These are phyloP conservation scores for Aegotheles bennettii DNA, from an alignment of 2,113 vertebrate genomes.

Conservation along the genomic window DNA sequence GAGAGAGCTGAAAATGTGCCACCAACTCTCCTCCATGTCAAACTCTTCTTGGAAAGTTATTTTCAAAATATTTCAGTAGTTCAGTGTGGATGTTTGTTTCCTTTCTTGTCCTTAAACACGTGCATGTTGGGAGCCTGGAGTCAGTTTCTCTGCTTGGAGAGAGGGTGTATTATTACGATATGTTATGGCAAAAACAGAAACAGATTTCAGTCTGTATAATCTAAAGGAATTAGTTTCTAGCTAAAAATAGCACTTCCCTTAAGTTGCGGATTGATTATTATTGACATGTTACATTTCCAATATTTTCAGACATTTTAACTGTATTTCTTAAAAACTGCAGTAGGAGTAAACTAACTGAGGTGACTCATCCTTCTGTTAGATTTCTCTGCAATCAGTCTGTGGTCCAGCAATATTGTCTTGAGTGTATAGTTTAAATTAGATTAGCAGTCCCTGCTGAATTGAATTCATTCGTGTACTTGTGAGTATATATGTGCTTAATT, in stretches of 20 bases:
- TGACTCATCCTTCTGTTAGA: neutral
- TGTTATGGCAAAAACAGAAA: neutral
- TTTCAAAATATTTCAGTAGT: neutral
- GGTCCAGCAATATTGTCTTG: neutral
- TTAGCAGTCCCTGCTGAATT: neutral
- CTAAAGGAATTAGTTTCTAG: neutral
- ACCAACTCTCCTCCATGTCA: neutral
- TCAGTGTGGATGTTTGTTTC: neutral
- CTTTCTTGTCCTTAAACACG: neutral
- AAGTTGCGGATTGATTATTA: neutral
- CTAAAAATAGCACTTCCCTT: neutral
- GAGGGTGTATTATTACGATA: accelerated
- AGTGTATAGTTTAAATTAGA: neutral
- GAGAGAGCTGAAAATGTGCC: neutral
- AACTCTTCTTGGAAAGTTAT: neutral
- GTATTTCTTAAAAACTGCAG: neutral
- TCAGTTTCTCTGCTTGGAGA: too few species aligned
- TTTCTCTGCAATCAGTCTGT: neutral
- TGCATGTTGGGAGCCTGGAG: neutral
- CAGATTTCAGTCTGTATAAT: neutral
- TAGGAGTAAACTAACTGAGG: neutral
- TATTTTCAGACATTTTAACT: neutral
- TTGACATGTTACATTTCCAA: neutral
- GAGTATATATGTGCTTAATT: neutral
- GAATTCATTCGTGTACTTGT: neutral